Evolutionary conservation across 1,140 invertebrate species (phyloP), one percentile per base, ranked within the genome.

Genomic region (Heliothis virescens): DNA sequence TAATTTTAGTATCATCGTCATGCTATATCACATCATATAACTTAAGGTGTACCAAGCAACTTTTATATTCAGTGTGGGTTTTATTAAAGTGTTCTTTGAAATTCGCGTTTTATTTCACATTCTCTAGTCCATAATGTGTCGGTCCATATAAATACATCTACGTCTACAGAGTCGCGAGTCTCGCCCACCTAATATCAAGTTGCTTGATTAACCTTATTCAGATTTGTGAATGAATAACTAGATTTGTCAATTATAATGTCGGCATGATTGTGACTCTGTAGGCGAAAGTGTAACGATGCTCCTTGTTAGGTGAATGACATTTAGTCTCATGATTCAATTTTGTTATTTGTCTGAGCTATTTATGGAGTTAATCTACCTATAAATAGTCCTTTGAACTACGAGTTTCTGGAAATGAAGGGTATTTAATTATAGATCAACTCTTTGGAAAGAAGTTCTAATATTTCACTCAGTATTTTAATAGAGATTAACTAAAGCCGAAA

Each of bases 41-140:
- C 75, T n/a, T 82, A 92, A 94, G 93, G 92, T 90, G 87, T 89
- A 93, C 93, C 93, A 94, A 93, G 93, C 93, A 94, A 94, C 90
- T 83, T 89, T 82, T 87, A 80, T 85, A 79, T 75, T 78, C 77
- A 76, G 85, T 90, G 89, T 92, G 91, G 90, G 89, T 91, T 91
- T 84, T 86, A 73, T 92, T 93, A 93, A 93, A 69, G 55, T 83
- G n/a, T 87, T 86, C 80, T 69, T 83, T 71, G 65, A 84, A 81
- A 72, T 59, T 41, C 84, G 87, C 81, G 85, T 93, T 93, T 94
- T 92, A 93, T 94, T 93, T 92, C 63, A 67, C n/a, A 59, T 71
- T 5, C 2, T 13, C 57, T 41, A 34, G 10, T 71, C 60, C 63
- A 48, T 48, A n/a, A 41, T 72, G 26, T 52, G 65, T 62, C 59